These are phyloP conservation scores for Mixornis gularis DNA, from an alignment of 2,113 vertebrate species.

Conservation along the genomic window DNA sequence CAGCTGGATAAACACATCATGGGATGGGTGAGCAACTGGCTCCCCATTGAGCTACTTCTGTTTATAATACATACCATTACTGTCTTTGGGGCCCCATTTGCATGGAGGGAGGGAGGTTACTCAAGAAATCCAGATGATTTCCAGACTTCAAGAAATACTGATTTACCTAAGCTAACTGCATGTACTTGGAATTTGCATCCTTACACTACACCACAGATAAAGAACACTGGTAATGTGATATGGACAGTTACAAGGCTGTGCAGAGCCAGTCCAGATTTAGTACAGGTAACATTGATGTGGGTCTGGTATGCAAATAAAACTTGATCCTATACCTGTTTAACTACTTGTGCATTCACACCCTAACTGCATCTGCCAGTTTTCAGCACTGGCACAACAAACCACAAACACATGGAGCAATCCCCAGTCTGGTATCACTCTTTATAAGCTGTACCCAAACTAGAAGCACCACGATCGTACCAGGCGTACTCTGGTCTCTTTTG, in stretches of 20 bases:
- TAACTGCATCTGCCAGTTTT: not conserved
- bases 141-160: not conserved
- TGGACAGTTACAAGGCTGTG: not conserved
- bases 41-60: not conserved
- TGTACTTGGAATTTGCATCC: not conserved
- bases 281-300: not conserved
- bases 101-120: not conserved
- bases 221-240: not conserved
- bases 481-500: not conserved
- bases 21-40: not conserved
- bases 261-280: not conserved
- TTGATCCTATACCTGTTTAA: not conserved
- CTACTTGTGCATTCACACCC: not conserved
- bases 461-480: fast-evolving
- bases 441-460: not conserved
- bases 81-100: not conserved
- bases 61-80: not conserved
- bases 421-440: not conserved
- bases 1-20: not conserved
- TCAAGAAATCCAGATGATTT: not conserved
- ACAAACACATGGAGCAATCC: not conserved
- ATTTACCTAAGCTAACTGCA: not conserved
- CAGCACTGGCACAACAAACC: not conserved
- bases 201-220: not conserved
- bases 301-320: not conserved